A percentile compares a stretch with the other conserved stretches of the same genome.
Conservation (phyloP, 2,888 invertebrate species). For the Portevinia maculata region DNA sequence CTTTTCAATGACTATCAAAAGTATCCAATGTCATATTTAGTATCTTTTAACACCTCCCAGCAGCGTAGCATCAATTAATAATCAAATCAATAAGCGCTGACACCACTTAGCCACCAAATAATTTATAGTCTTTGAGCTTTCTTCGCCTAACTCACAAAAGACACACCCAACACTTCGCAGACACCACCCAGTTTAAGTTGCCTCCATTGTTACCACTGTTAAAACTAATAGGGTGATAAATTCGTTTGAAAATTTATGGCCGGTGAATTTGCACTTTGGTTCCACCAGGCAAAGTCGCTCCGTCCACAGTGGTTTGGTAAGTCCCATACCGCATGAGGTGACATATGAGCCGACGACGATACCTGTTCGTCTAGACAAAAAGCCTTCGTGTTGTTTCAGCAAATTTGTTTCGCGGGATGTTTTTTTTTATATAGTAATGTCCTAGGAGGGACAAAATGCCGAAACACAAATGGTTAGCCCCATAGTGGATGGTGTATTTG, state of each 20-base stretch:
- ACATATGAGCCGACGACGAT: constrained; percentile 29
- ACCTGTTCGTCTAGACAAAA: constrained; percentile 62
- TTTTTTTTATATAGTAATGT: constrained; percentile 14
- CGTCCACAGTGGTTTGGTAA: constrained; percentile 18
- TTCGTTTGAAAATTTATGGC: constrained; percentile 68
- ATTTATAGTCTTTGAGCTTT: constrained; percentile 42
- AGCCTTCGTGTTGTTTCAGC: constrained; percentile 51
- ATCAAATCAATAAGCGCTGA: constrained; percentile 54
- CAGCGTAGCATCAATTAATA: constrained; percentile 38
- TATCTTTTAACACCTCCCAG: not conserved
- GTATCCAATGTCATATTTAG: not conserved
- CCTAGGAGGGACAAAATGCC: constrained; percentile 33
- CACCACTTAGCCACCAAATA: constrained; percentile 55
- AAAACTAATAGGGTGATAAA: constrained; percentile 74
- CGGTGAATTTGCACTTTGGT: constrained; percentile 74
- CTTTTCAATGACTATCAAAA: too few species aligned
- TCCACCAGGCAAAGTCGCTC: constrained; percentile 38
- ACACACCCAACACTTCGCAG: constrained; percentile 34
- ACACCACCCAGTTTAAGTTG: constrained; percentile 55
- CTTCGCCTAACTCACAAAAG: constrained; percentile 16
- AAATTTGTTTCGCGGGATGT: constrained; percentile 53
- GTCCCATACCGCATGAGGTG: constrained; percentile 25
- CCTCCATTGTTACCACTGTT: constrained; percentile 67
- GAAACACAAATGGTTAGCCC: constrained; percentile 62
- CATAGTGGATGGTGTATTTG: constrained; percentile 59